These are phyloP conservation scores for Rosalia funebris DNA, from an alignment of 2,888 invertebrate species.

Conservation along the genomic window DNA sequence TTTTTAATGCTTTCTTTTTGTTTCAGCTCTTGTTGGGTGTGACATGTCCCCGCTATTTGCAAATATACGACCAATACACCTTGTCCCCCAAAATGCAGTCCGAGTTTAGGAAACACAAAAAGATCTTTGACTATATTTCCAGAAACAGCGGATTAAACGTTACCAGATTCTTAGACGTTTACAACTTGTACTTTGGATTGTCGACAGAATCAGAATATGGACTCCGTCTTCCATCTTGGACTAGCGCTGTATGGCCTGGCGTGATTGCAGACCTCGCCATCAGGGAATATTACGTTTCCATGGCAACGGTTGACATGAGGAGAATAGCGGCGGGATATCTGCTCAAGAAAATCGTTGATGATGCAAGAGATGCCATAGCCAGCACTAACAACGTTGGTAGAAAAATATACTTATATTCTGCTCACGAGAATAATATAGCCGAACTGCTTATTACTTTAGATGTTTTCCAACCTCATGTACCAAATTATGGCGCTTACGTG, in stretches of 20 bases:
- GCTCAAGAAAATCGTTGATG: conserved; percentile 44
- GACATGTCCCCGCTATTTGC: conserved; percentile 44
- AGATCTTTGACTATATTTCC: conserved; percentile 65
- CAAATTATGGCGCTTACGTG: conserved; percentile 45
- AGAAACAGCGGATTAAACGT: conserved; percentile 67
- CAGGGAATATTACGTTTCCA: conserved; percentile 39
- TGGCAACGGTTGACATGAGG: conserved; percentile 54
- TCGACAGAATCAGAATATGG: conserved; percentile 68
- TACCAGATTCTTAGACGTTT: conserved; percentile 67
- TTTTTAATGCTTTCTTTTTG: too few relatives aligned
- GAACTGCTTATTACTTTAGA: conserved; percentile 63
- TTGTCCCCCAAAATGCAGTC: conserved; percentile 57
- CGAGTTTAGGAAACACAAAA: conserved; percentile 62
- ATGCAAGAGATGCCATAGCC: conserved; percentile 38
- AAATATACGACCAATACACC: conserved; percentile 37
- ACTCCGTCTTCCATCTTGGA: conserved; percentile 62
- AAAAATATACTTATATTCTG: conserved; percentile 60
- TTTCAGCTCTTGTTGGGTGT: conserved; percentile 36
- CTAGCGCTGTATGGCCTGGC: conserved; percentile 55
- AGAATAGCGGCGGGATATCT: conserved; percentile 43
- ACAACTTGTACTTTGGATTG: conserved; percentile 70
- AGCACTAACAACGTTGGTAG: conserved; percentile 21
- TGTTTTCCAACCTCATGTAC: conserved; percentile 61
- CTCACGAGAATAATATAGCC: conserved; percentile 68
- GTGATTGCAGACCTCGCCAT: conserved; percentile 54